Percentiles rank a stretch among this genome's conserved stretches.
These are phyloP conservation scores for Nestor notabilis DNA, from an alignment of 2,113 vertebrate species.

Conservation along the genomic window DNA sequence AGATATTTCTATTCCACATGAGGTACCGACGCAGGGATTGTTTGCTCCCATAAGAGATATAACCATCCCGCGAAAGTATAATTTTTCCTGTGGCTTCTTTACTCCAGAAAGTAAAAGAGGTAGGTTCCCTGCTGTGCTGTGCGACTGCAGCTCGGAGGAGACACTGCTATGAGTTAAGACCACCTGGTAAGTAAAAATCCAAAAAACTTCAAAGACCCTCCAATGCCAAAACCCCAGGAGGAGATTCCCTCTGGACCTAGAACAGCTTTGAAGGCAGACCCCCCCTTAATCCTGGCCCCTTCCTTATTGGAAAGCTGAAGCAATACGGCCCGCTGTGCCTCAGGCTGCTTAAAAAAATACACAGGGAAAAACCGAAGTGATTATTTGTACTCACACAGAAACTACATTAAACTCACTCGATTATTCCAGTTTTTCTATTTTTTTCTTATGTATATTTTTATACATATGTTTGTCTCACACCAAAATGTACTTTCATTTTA, in stretches of 20 bases:
- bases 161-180: slow-evolving; percentile 62
- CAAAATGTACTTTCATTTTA: not conserved
- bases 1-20: not conserved
- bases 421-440: not conserved
- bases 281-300: not conserved
- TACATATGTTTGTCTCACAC: not conserved
- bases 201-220: slow-evolving; percentile 79
- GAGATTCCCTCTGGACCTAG: slow-evolving; percentile 62
- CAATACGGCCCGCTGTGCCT: slow-evolving; percentile 39
- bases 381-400: slow-evolving; percentile 53
- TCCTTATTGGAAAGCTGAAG: slow-evolving; percentile 38
- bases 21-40: not conserved
- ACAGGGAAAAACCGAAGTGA: slow-evolving; percentile 28
- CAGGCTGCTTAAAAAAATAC: slow-evolving; percentile 45
- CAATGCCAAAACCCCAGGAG: slow-evolving; percentile 67
- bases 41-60: slow-evolving; percentile 26
- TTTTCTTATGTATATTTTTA: not conserved
- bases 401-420: not conserved
- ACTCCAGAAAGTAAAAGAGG: slow-evolving; percentile 56
- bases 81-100: slow-evolving; percentile 52
- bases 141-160: slow-evolving; percentile 55
- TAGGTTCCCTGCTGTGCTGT: slow-evolving; percentile 33
- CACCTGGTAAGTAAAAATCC: slow-evolving; percentile 79
- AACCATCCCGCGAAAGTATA: not conserved
- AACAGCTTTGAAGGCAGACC: slow-evolving; percentile 71